Evolutionary conservation across 2,888 invertebrate species (phyloP), one percentile per base, ranked within the genome.

Genomic region (Macaria notata): DNA sequence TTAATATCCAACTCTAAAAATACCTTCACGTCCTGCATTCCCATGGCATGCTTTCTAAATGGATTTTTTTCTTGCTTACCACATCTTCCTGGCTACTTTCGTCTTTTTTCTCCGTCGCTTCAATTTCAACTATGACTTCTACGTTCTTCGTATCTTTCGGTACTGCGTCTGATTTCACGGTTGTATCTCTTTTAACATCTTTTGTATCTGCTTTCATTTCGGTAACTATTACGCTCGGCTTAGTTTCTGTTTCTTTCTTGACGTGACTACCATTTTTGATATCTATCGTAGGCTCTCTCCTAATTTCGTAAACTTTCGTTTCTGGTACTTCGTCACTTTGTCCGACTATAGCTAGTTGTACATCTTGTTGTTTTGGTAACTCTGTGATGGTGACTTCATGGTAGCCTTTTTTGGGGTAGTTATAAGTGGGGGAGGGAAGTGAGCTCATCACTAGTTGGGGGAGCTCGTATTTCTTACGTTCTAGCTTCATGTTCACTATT

Each of bases 401-500:
- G 9, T 53, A 31, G 4, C 54, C 48, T 19, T 31, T 54, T 56
- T 9, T 60, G 47, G 33, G 31, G 30, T 51, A 46, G 9, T 44
- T 43, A 31, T 43, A 9, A 8, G 44, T 41, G 19, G 44, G 43
- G 3, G 33, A 44, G 33, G 70, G 36, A 0, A 72, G 54, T 0
- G 71, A 64, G 48, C 73, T 76, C 65, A 76, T 69, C 0, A 74
- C 62, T 3, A 72, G 33, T 3, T 69, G 72, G 0, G 76, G 70
- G 41, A 75, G 54, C 33, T 70, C 62, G 4, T 64, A 46, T n/a
- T 68, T 65, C 62, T 76, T 65, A 44, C 60, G 56, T 31, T 52
- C 64, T 9, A 65, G 58, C 59, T 75, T 79, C 3, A 86, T 71
- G 61, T 84, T 78, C 0, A 86, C 83, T 56, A 86, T 81, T 0